These are phyloP conservation scores for Harlomillsia oculata DNA, from an alignment of 1,140 invertebrate species.

Conservation along the genomic window DNA sequence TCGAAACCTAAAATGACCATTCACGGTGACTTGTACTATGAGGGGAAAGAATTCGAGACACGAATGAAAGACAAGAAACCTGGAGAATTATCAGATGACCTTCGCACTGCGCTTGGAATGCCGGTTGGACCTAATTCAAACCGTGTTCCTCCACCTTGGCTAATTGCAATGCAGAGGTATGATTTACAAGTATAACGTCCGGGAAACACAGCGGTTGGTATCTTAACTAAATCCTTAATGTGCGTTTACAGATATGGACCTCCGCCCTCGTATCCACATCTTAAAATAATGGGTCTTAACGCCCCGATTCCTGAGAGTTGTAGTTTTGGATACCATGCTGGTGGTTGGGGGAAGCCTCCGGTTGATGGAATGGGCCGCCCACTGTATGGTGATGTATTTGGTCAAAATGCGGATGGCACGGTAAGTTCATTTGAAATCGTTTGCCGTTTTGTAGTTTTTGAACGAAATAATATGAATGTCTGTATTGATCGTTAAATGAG, in stretches of 20 bases:
- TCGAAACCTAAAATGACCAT: slow-evolving; percentile 98
- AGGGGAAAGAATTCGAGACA: slow-evolving; percentile 99
- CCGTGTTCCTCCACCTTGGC: slow-evolving; percentile 93
- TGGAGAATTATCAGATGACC: slow-evolving; percentile 89
- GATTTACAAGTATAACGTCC: background rate
- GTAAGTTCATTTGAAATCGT: slow-evolving; percentile 42
- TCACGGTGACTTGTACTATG: slow-evolving; percentile 98
- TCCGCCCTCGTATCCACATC: slow-evolving; percentile 96
- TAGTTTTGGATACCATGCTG: slow-evolving; percentile 97
- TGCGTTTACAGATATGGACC: slow-evolving; percentile 81
- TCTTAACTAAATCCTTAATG: background rate
- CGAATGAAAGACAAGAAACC: slow-evolving; percentile 97
- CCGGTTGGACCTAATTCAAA: slow-evolving; percentile 83
- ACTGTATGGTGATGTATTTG: slow-evolving; percentile 98
- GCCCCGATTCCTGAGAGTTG: slow-evolving; percentile 91
- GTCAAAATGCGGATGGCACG: slow-evolving; percentile 52
- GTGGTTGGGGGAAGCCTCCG: slow-evolving; percentile 99
- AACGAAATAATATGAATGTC: background rate
- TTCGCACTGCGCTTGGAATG: slow-evolving; percentile 95
- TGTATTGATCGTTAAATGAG: background rate
- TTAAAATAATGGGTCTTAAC: slow-evolving; percentile 91
- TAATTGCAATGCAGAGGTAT: slow-evolving; percentile 96
- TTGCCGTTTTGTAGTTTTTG: background rate
- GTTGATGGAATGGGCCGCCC: slow-evolving; percentile 97
- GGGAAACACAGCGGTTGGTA: background rate